Evolutionary conservation across 1,140 invertebrate species (phyloP), one percentile per base, ranked within the genome.

Genomic region (Drosophila tani): DNA sequence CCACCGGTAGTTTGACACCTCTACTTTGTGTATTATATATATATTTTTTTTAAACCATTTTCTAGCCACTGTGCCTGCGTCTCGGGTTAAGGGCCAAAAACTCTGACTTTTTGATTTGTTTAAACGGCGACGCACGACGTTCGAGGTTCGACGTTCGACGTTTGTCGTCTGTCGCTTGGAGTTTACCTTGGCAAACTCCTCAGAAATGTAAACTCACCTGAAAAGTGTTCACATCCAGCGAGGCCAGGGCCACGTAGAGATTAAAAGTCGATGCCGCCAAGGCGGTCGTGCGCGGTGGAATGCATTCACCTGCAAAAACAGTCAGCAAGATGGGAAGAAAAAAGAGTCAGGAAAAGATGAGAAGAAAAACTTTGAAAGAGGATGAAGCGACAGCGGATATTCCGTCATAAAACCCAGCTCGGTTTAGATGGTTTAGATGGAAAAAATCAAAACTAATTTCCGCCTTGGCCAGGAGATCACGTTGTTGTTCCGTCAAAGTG

Each of bases 161-260:
- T 58, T 75, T 45, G 56, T 66, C 40, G 43, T 32, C 35, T 47
- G 58, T 57, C 29, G 21, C 55, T 15, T 7, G 27, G 40, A 53
- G 29, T 29, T 38, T 70, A 17, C 60, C 40, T 21, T 47, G 27
- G 38, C 50, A 17, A 67, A 32, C 63, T 35, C 45, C 12, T 29
- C 29, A 32, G 38, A 45, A 49, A 15, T 38, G 46, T 24, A 68
- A 79, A 79, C 92, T 93, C 93, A 97, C 97, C 95, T 98, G 97
- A 75, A 97, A 95, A 91, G 95, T 95, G 55, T 94, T 93, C 32
- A 98, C 93, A 93, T 98, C 96, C 35, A 97, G 91, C 71, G 95
- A 94, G 27, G 96, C 97, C 79, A 97, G 94, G 67, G 95, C 94
- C 82, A 95, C 95, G 40, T 98, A 94, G 67, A 98, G 94, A 79